Evolutionary conservation across 2,113 vertebrate genomes (phyloP), one percentile per base, ranked within the genome.

Genomic region (Haplochromis burtoni): DNA sequence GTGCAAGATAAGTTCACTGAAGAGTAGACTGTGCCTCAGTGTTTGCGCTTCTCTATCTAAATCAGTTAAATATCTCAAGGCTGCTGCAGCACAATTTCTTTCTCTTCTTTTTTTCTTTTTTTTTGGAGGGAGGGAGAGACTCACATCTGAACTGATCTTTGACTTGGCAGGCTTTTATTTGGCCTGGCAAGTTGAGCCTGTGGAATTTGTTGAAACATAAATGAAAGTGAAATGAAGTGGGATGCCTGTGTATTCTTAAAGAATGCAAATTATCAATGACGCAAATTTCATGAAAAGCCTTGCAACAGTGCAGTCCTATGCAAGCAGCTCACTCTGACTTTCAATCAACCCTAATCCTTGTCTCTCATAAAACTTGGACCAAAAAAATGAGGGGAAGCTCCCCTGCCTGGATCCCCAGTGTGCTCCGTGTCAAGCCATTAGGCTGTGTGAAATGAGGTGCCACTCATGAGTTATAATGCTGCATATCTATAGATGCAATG

Each of bases 401-500:
- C 94, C 92, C 71, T 85, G 93, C 92, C 88, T 88, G 90, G 94
- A 94, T 95, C 93, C 95, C 96, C 85, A 76, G 94, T 87, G 94
- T 96, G 96, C 93, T 95, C 95, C 89, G 95, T 97, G 96, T 97
- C 96, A 97, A 96, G 94, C 96, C 96, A 97, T 97, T 96, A 97
- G 96, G 95, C 95, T 95, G 95, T 96, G 96, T 96, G 95, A 96
- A 96, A 97, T 97, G 96, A 97, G 96, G 95, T 96, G 96, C 96
- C 97, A 96, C 96, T 97, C 96, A 96, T 95, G 94, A 96, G 93
- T 96, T 95, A 96, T 96, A 96, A 96, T 94, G 93, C 96, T 91
- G 94, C 91, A 93, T 92, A 91, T 93, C 95, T 95, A 92, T 94
- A 91, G 91, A 96, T 94, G 90, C 93, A 90, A 85, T 90, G 92